These are phyloP conservation scores for Plemyria rubiginata DNA, from an alignment of 2,888 invertebrate genomes.

Conservation along the genomic window DNA sequence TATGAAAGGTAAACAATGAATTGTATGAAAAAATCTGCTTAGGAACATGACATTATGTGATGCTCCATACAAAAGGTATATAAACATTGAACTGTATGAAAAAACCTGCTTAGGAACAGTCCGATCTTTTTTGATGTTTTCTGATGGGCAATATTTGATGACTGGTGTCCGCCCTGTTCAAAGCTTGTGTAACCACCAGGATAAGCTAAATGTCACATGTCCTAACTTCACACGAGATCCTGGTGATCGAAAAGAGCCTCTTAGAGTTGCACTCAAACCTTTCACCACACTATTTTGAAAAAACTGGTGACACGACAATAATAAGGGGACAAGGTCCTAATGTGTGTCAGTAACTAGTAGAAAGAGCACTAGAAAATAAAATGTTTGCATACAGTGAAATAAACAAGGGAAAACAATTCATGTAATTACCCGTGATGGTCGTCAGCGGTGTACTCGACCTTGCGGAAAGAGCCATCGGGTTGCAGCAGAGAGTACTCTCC, in stretches of 20 bases:
- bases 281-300: no score
- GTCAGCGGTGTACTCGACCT: slow-evolving; percentile 86
- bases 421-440: slow-evolving; percentile 80
- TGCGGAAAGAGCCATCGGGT: slow-evolving; percentile 86
- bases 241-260: no score
- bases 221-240: no score
- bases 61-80: slow-evolving; percentile 56
- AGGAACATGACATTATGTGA: slow-evolving; percentile 51
- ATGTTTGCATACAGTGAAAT: not conserved
- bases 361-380: not conserved
- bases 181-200: no score
- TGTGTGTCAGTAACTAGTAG: not conserved
- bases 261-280: no score
- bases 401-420: not conserved
- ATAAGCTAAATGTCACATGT: no score
- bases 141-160: no score
- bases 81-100: slow-evolving; percentile 39
- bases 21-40: not conserved
- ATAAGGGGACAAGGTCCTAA: no score
- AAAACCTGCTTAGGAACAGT: no score
- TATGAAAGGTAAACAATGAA: slow-evolving; percentile 52
- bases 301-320: no score
- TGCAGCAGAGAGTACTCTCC: slow-evolving; percentile 87
- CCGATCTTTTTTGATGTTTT: no score
- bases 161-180: no score